Base-by-base conservation (phyloP, 2,888 invertebrate species). In the Drosophila pseudotalamancana region DNA sequence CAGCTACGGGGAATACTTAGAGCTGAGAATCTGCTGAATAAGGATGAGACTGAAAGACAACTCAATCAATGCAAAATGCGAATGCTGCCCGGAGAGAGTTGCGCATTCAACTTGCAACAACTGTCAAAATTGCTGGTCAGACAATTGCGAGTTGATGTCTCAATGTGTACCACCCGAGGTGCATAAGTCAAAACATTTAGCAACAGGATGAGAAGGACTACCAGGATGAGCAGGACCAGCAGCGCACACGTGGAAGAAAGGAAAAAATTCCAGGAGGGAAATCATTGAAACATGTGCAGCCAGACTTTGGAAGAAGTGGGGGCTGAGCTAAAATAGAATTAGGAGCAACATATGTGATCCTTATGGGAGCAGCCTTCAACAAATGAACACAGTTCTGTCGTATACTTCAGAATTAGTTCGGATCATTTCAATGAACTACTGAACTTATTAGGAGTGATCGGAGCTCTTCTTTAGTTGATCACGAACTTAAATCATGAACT, bases 41-140 rank as follows among this genome's bases (percentile, higher is more conserved):
- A 39, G 46, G 59, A 49, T 18, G 8, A 45, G 9, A 51, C 9
- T 21, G 23, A 42, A 39, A 40, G 31, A 79, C 64, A 65, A 57
- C 84, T 86, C 80, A 83, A 83, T 80, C 86, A 80, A 85, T 85
- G 86, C 73, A 59, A 75, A 77, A 56, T 64, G 54, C 31, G 21
- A 60, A 54, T 19, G 50, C 53, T 75, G 59, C 82, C 79, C 56
- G 85, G 46, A 54, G 86, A 59, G 83, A 57, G 77, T 39, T 48
- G 37, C 48, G 29, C 48, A 59, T 45, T 12, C 21, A 39, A 65
- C 27, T 29, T 25, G 23, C 53, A 72, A 35, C 25, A 27, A 64
- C 63, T 85, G 80, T 80, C 83, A 69, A 72, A 82, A 78, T 46
- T 84, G 51, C 60, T 37, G 51, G 37, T 55, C 37, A 50, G 57